Evolutionary conservation across 2,888 invertebrate species (phyloP).

Genomic region (Cabera pusaria): DNA sequence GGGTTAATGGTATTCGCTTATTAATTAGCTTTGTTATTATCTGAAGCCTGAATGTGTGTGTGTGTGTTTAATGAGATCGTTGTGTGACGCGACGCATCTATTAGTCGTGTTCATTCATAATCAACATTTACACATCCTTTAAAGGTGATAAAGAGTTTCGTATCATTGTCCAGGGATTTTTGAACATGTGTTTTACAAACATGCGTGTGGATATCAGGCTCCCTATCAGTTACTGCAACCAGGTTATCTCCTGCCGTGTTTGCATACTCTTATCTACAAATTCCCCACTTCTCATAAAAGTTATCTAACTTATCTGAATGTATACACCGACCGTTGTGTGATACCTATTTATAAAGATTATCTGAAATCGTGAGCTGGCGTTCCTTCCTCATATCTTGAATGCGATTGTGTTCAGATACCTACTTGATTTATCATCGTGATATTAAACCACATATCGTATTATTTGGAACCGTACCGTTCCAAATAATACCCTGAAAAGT

Average conservation of each 20-base stretch:
- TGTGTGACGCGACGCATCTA: no score
- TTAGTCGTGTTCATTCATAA: no score
- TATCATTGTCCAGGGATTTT: conserved; percentile 23
- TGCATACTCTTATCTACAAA: conserved; percentile 66
- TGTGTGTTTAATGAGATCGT: conserved; percentile 1
- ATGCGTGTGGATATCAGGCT: conserved; percentile 45
- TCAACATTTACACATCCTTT: conserved; percentile 16
- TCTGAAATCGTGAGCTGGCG: conserved; percentile 40
- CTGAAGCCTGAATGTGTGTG: conserved; percentile 1
- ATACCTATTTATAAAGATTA: conserved; percentile 67
- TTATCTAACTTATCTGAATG: conserved; percentile 57
- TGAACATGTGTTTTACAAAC: conserved; percentile 37
- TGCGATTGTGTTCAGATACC: conserved; percentile 42
- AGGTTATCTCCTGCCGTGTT: conserved; percentile 77
- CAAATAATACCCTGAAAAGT: conserved; percentile 27
- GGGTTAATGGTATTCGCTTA: conserved; percentile 12
- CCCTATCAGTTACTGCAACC: conserved; percentile 68
- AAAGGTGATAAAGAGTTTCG: conserved; percentile 23
- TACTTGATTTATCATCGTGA: conserved; percentile 39
- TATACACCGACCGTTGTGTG: conserved; percentile 53
- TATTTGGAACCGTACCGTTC: conserved; percentile 42
- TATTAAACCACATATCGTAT: conserved; percentile 40
- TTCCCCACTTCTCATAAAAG: conserved; percentile 55
- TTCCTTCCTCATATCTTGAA: conserved; percentile 39
- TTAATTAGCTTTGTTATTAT: conserved; percentile 17